Evolutionary conservation across 2,888 invertebrate genomes (phyloP), one percentile per base, ranked within the genome.

Genomic region (Cylloceria caligata): DNA sequence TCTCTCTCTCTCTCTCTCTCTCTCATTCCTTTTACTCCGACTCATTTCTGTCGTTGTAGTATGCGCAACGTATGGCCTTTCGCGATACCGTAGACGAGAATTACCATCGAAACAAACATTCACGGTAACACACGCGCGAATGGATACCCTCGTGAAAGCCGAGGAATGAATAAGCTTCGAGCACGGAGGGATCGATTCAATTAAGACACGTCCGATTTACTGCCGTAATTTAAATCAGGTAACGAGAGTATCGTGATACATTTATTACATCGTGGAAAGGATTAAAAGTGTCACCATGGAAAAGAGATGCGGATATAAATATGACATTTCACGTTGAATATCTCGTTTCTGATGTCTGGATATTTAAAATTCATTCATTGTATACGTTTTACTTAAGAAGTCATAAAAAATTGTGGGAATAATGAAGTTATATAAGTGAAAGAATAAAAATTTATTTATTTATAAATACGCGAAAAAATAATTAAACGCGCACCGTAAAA

Each of bases 141-240:
- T 36, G 42, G 52, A 13, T 9, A n/a, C 6, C 65, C 36, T 45
- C 55, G 57, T 47, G 65, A 69, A 57, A 27, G 65, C 55, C 67
- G 67, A 72, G 67, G 72, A 24, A 67, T 72, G 64, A 60, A 71
- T 57, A 55, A 39, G 36, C 30, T 65, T 6, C 19, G 36, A 71
- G 49, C 47, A 36, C 30, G 42, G 27, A 45, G 55, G 49, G 71
- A 81, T 76, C 76, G 36, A 57, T 69, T 71, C 49, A 72, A 81
- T 81, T 67, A 76, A 67, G 67, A 65, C 60, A 72, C 71, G 67
- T 72, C 60, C 47, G 60, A 67, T 57, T 16, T 52, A 60, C 9
- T 64, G 49, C 13, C 30, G n/a, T n/a, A n/a, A 11, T 72, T 76
- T 72, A 9, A 65, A 69, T 80, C 45, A n/a, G 52, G 11, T 11